Conservation (phyloP, 1,140 invertebrate genomes). For the Trichonephila inaurata region DNA sequence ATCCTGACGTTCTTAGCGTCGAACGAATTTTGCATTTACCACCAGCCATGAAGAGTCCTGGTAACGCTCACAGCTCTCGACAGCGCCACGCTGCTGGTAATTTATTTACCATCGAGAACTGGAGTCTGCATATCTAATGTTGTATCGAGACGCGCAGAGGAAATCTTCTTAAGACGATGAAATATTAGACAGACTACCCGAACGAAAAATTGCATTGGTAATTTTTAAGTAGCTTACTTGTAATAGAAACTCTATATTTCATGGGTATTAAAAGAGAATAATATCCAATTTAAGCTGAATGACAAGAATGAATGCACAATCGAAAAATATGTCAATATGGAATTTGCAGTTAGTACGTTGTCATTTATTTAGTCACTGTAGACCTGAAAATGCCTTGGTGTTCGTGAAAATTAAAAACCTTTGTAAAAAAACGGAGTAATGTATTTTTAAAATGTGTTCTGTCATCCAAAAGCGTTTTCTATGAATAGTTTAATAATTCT, state of each 20-base stretch:
- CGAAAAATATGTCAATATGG: too few species aligned
- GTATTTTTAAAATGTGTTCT: too few species aligned
- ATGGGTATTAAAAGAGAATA: not conserved
- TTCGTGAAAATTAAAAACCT: too few species aligned
- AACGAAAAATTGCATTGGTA: not conserved
- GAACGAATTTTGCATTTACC: not conserved
- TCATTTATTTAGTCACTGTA: too few species aligned
- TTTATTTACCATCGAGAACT: constrained; percentile 1
- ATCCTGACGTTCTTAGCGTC: not conserved
- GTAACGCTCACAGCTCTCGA: not conserved
- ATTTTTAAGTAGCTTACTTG: not conserved
- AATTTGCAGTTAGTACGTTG: too few species aligned
- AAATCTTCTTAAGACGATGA: constrained; percentile 15
- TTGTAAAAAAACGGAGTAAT: too few species aligned
- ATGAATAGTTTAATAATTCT: too few species aligned
- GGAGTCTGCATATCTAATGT: constrained; percentile 5
- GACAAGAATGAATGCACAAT: too few species aligned
- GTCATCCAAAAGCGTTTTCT: too few species aligned
- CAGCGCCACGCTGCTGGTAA: not conserved
- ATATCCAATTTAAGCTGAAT: too few species aligned
- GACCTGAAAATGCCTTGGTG: too few species aligned
- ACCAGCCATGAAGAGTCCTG: not conserved
- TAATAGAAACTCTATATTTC: not conserved
- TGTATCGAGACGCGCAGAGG: not conserved
- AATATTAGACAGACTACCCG: not conserved